Conservation (phyloP, 2,113 vertebrate genomes). For the Dicrurus megarhynchus region DNA sequence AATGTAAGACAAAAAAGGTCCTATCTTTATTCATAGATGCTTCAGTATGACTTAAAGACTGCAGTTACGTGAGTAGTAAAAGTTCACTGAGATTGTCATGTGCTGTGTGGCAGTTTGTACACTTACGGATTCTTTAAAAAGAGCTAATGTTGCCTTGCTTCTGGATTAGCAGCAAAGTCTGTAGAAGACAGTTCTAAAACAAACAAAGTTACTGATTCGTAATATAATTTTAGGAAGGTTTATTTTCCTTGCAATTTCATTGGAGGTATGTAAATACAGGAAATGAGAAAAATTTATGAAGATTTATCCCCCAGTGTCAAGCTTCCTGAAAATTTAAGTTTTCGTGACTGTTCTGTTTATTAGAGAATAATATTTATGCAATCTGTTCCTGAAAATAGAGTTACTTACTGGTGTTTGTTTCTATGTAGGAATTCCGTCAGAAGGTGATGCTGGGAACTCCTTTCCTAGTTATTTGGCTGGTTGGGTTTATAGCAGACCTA, state of each 20-base stretch:
- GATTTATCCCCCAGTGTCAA: neutral
- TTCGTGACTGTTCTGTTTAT: neutral
- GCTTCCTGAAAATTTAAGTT: neutral
- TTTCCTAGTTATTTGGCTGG: slow-evolving; percentile 97
- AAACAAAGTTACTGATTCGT: neutral
- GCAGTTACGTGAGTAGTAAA: neutral
- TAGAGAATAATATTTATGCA: neutral
- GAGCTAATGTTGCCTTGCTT: neutral
- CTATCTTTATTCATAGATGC: neutral
- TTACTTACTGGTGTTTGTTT: slow-evolving; percentile 54
- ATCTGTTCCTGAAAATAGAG: slow-evolving; percentile 1
- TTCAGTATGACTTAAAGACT: neutral
- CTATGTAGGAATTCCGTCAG: slow-evolving; percentile 91
- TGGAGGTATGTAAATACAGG: neutral
- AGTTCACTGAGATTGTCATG: neutral
- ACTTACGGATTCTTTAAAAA: neutral
- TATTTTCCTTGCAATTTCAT: neutral
- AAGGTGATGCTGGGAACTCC: slow-evolving; percentile 99
- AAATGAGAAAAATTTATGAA: neutral
- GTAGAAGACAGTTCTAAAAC: neutral
- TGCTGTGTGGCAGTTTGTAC: neutral
- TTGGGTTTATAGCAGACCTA: slow-evolving; percentile 97
- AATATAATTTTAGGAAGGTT: neutral
- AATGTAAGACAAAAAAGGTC: neutral
- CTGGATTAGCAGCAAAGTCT: neutral